Evolutionary conservation across 2,888 invertebrate genomes (phyloP), one percentile per base, ranked within the genome.

Genomic region (Drosophila nr. medialis): DNA sequence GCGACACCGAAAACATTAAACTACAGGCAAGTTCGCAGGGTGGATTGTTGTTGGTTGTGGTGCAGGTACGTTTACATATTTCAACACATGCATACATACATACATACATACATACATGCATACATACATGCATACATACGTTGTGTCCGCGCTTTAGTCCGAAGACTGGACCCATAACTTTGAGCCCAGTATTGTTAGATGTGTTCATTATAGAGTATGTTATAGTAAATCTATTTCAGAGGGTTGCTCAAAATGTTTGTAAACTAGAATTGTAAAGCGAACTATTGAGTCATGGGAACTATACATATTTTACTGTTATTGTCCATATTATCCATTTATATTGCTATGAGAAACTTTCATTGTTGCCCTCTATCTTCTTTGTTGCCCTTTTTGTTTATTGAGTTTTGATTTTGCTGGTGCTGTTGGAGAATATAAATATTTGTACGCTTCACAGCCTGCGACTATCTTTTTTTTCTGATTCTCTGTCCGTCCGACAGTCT

Each of bases 361-460:
- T 7, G 4, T 51, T 53, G 15, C 80, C 80, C 83, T 85, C 83
- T 80, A 48, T 51, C 36, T 59, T 48, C 2, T 6, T 38, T 48
- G n/a, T 21, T 63, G 29, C 18, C n/a, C 29, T 30, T 45, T 45
- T 32, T 56, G n/a, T 36, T 64, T 61, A 63, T 80, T 78, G 58
- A 68, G 64, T 68, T 86, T 64, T 68, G 66, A 77, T 77, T 63
- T 67, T 55, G 54, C 32, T 70, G 64, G 40, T 72, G 75, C 50
- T 75, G 72, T 72, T 73, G 75, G 50, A 49, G 56, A 83, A 72
- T 72, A 65, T 72, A 75, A 64, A 81, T 83, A 81, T 75, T 83
- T 61, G 45, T 60, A 75, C 71, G 76, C 83, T 75, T 72, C 73
- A 69, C 64, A 68, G 70, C 60, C 32, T 62, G 53, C 79, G 53